These are phyloP conservation scores for Psophia crepitans DNA, from an alignment of 2,113 vertebrate species.

Conservation along the genomic window DNA sequence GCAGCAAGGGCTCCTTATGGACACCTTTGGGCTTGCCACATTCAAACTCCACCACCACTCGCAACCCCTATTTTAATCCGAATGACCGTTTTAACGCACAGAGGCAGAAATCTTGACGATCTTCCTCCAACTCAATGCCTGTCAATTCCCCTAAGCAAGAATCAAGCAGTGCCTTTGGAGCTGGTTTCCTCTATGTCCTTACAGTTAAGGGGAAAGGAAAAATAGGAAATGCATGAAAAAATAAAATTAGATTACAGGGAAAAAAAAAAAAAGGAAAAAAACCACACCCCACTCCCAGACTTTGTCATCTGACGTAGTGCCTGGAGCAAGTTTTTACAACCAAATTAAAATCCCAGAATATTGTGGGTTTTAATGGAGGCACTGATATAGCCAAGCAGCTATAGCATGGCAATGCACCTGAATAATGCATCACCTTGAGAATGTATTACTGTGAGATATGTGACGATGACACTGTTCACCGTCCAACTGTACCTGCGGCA, in stretches of 20 bases:
- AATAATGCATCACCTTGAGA: neutral
- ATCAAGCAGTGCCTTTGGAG: neutral
- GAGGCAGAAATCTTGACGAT: neutral
- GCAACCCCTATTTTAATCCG: neutral
- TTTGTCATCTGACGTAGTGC: neutral
- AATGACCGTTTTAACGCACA: fast-evolving
- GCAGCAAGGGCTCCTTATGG: neutral
- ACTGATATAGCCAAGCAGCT: neutral
- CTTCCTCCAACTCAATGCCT: neutral
- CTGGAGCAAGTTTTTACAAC: neutral
- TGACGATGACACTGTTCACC: neutral
- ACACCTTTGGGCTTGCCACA: fast-evolving
- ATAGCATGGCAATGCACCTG: neutral
- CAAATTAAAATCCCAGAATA: neutral
- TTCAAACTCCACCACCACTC: fast-evolving
- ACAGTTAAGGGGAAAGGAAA: neutral
- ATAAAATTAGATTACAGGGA: neutral
- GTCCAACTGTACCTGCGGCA: neutral
- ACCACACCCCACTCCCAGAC: fast-evolving
- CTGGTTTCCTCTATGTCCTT: neutral
- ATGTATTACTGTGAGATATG: neutral
- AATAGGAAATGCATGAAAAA: neutral
- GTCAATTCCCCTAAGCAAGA: neutral
- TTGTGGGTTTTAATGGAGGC: neutral
- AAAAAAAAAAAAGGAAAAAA: neutral